Percentiles rank a stretch among this genome's conserved stretches.
These are phyloP conservation scores for Threskiornis aethiopicus DNA, from an alignment of 2,797 vertebrate genomes.

Conservation along the genomic window DNA sequence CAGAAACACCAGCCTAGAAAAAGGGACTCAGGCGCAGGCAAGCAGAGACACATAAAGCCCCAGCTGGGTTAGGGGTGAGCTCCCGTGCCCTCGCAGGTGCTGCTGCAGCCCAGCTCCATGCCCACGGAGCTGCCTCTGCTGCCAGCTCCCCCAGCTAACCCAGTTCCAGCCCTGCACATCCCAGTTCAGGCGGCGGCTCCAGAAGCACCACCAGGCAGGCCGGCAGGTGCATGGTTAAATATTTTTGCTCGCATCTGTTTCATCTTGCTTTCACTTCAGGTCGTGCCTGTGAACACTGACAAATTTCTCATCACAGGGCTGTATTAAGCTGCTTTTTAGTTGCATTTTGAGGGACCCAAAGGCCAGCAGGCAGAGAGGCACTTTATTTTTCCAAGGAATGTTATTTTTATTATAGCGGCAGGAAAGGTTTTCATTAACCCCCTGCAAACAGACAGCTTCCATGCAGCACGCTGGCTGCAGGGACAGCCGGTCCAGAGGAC, in stretches of 20 bases:
- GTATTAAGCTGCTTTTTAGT: slow-evolving; percentile 55
- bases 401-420: slow-evolving; percentile 3
- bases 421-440: slow-evolving; percentile 38
- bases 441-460: slow-evolving; percentile 15
- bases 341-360: slow-evolving; percentile 42
- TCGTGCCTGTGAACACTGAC: neutral
- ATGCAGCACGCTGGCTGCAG: neutral
- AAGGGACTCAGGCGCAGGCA: neutral
- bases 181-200: neutral
- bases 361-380: slow-evolving; percentile 20
- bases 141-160: neutral
- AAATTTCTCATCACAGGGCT: slow-evolving; percentile 1
- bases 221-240: neutral
- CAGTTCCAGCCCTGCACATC: rapidly evolving
- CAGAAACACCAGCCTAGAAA: neutral
- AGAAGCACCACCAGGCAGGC: neutral
- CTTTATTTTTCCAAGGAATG: neutral
- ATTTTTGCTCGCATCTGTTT: neutral
- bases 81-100: rapidly evolving
- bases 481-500: neutral
- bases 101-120: neutral
- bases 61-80: neutral
- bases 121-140: neutral
- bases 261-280: neutral
- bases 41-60: neutral